These are phyloP conservation scores for Parasteatoda lunata DNA, from an alignment of 2,888 invertebrate species.

Conservation along the genomic window DNA sequence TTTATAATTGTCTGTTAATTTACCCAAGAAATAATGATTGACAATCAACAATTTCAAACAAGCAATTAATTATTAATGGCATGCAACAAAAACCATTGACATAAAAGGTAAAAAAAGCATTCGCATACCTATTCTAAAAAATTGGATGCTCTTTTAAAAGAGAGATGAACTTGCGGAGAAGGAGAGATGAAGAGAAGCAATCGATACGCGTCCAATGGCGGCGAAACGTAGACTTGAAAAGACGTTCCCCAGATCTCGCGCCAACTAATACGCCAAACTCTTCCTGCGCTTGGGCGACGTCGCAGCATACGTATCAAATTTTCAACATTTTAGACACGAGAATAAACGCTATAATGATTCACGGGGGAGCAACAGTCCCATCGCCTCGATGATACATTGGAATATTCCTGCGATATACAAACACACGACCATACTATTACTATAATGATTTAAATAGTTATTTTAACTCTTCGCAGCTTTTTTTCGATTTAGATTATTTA, in stretches of 20 bases:
- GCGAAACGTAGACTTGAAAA: background rate
- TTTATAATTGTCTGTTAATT: too few species aligned
- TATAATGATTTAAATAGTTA: too few species aligned
- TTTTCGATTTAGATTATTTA: too few species aligned
- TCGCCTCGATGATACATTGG: background rate
- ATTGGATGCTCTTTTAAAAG: background rate
- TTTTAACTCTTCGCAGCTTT: too few species aligned
- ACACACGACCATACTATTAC: too few species aligned
- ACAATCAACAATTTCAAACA: too few species aligned
- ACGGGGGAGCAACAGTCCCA: background rate
- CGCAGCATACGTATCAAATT: conserved; percentile 7
- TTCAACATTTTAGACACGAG: background rate
- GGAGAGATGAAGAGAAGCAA: conserved; percentile 9
- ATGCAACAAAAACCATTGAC: too few species aligned
- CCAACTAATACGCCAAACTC: conserved; percentile 15
- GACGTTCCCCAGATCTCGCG: background rate
- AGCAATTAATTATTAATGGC: too few species aligned
- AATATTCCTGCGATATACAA: too few species aligned
- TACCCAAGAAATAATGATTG: too few species aligned
- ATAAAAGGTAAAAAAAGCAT: background rate
- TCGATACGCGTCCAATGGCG: conserved; percentile 48
- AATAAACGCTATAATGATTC: background rate
- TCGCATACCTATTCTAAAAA: conserved; percentile 8
- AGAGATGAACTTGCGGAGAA: conserved; percentile 3
- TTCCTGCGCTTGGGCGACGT: conserved; percentile 10